Evolutionary conservation across 2,113 vertebrate species (phyloP), one percentile per base, ranked within the genome.

Genomic region (Australoheros scitulus): DNA sequence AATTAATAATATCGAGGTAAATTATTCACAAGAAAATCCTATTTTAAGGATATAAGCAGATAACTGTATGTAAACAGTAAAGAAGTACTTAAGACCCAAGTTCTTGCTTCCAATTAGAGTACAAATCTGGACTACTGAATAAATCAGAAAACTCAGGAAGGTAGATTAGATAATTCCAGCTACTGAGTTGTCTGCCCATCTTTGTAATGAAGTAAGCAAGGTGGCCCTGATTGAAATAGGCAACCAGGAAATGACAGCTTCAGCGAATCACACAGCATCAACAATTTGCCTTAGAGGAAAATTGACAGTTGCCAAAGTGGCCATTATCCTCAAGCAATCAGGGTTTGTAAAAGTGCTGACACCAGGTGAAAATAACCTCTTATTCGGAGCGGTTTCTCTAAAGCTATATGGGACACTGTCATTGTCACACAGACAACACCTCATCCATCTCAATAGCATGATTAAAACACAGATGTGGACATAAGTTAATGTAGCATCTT

Each of bases 181-280:
- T 32, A 55, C 84, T 6, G 83, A 91, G 79, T 76, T 80, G 72
- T 85, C 88, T 61, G 77, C 64, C 89, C 88, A 61, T 89, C 76
- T 81, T 77, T 70, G 75, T 92, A 94, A 94, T 92, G 92, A 92
- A 87, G 88, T 92, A 94, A 93, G 86, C 84, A 89, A 84, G 81
- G 87, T 64, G 81, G 78, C 70, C 34, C 79, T 92, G 88, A 94
- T 94, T 93, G 91, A 89, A 93, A 93, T 86, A 68, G 85, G 79
- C 47, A 82, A 55, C 77, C 79, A 79, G 89, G 85, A 89, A 91
- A 90, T 89, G 88, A 87, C 89, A 85, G 82, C 77, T 82, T 81
- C 82, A 58, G 82, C 50, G 22, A 92, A 89, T 87, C 84, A 43
- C 79, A 87, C 26, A 1, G 75, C 79, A 50, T 80, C 88, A 41